Evolutionary conservation across 2,797 vertebrate species (phyloP).

Genomic region (Calcarius lapponicus): DNA sequence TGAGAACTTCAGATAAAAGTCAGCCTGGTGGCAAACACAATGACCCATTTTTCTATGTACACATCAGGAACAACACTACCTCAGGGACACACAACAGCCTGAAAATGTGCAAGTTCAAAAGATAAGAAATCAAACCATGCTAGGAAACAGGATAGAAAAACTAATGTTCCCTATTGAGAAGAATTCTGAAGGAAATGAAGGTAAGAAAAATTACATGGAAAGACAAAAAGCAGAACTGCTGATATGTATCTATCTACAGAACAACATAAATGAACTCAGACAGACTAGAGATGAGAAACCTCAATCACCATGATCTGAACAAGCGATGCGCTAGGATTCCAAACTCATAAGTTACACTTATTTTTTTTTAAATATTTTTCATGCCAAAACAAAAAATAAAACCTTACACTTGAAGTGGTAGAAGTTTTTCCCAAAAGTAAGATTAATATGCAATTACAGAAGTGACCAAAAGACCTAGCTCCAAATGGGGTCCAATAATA

Average conservation of each 20-base stretch:
- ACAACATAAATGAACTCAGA: not conserved
- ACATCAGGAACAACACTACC: not conserved
- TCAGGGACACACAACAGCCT: not conserved
- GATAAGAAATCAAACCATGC: not conserved
- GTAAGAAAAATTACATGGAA: not conserved
- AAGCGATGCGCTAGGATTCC: not conserved
- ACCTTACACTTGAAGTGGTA: not conserved
- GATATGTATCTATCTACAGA: not conserved
- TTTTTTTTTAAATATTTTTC: not conserved
- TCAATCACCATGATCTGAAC: not conserved
- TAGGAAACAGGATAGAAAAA: not conserved
- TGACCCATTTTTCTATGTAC: not conserved
- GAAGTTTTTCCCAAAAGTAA: not conserved
- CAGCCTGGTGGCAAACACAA: not conserved
- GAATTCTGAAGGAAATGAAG: not conserved
- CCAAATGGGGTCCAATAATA: not conserved
- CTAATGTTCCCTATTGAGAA: not conserved
- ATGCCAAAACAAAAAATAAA: not conserved
- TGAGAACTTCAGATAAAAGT: not conserved
- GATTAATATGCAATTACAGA: not conserved
- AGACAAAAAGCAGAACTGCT: not conserved
- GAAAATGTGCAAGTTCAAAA: not conserved
- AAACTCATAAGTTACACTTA: not conserved
- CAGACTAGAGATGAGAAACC: not conserved
- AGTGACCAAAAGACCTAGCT: not conserved